Conservation (phyloP, 1,140 invertebrate genomes). For the Cardiocondyla obscurior region DNA sequence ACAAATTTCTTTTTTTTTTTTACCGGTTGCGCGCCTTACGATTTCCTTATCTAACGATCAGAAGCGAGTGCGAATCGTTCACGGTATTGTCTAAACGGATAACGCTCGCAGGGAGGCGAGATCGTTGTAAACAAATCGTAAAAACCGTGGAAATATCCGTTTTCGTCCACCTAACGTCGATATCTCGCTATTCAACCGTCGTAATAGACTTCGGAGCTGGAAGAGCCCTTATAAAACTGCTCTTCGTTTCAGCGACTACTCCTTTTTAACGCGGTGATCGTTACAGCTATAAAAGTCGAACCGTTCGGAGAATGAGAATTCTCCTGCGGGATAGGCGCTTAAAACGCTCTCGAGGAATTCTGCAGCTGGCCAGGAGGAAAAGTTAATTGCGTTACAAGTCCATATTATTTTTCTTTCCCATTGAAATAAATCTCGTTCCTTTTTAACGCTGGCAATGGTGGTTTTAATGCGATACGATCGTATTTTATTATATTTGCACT, state of each 20-base stretch:
- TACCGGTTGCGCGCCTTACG: neutral
- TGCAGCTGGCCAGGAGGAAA: conserved; percentile 8
- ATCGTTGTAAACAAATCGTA: conserved; percentile 81
- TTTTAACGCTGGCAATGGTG: neutral
- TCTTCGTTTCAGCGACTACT: conserved; percentile 74
- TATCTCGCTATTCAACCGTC: conserved; percentile 71
- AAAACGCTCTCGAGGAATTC: conserved; percentile 27
- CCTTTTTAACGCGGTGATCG: conserved; percentile 78
- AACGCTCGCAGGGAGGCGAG: conserved; percentile 38
- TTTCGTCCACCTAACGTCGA: conserved; percentile 71
- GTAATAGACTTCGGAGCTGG: conserved; percentile 61
- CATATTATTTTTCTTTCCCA: conserved; percentile 12
- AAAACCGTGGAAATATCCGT: conserved; percentile 70
- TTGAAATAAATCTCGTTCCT: conserved; percentile 15
- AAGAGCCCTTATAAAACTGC: conserved; percentile 75
- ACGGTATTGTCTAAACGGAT: conserved; percentile 65
- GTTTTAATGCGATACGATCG: neutral
- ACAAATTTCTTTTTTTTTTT: no score
- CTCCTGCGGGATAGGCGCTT: conserved; percentile 49
- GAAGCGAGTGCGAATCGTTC: conserved; percentile 59
- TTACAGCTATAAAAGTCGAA: conserved; percentile 76
- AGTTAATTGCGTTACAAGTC: conserved; percentile 24
- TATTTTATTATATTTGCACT: neutral
- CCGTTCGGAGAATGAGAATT: conserved; percentile 74
- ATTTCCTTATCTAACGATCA: conserved; percentile 40